Evolutionary conservation across 2,113 vertebrate genomes (phyloP), one percentile per base, ranked within the genome.

Genomic region (Pycnonotus jocosus): DNA sequence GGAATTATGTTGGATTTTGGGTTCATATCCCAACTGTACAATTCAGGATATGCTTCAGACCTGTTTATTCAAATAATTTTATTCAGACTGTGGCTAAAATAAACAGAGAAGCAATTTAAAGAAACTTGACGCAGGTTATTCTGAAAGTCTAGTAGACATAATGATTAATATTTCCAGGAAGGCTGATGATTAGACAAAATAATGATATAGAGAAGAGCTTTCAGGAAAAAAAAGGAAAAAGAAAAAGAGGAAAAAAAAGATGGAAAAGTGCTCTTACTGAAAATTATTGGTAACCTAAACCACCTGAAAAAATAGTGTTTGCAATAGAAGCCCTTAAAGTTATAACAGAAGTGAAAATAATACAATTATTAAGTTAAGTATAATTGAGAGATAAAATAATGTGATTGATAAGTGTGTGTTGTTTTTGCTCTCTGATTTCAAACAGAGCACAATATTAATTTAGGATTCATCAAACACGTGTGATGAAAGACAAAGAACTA

Each of bases 101-200:
- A 96, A 97, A 95, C 70, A 95, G 53, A 96, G 85, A 50, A 91
- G 65, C 61, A 93, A 80, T 91, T 94, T 80, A 85, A 90, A 81
- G 95, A 94, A 90, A 96, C 69, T 47, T 48, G 42, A 94, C 0
- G 8, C 84, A 91, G 28, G 30, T 88, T 95, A 82, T 96, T 90
- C 72, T 90, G 66, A 84, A 92, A 95, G 90, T 83, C 66, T 73
- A 54, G 86, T 61, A 80, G 58, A 91, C 74, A 94, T 86, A 95
- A 68, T 86, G 81, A 96, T 97, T 97, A 90, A 71, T 92, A 71
- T 93, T 95, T 86, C 92, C 88, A 92, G 93, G 90, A 95, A 95
- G 50, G 24, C 90, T 85, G 33, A 66, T 97, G 81, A 91, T 93
- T 96, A 93, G 88, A 77, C 73, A 94, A 94, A 96, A 94, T 94